Evolutionary conservation across 2,888 invertebrate species (phyloP).

Genomic region (Caradrina clavipalpis): DNA sequence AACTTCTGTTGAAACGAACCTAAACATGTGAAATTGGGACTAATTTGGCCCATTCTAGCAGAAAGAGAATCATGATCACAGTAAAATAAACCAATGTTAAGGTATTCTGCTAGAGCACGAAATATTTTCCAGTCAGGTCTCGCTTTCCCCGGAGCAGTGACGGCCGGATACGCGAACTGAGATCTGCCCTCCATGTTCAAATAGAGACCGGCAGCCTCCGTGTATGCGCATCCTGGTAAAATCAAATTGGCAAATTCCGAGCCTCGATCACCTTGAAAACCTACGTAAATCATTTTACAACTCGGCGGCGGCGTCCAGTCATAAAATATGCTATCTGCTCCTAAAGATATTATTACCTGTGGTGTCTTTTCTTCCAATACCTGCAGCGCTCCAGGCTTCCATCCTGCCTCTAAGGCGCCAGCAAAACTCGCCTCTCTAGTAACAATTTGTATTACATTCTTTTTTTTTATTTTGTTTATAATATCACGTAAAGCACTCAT

Average conservation of each 20-base stretch:
- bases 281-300: constrained; percentile 96
- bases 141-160: constrained; percentile 97
- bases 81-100: constrained; percentile 75
- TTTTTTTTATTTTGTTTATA: constrained; percentile 47
- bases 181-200: constrained; percentile 99
- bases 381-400: constrained; percentile 93
- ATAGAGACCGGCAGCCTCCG: constrained; percentile 98
- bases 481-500: constrained; percentile 70
- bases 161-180: constrained; percentile 96
- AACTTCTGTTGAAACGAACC: constrained; percentile 77
- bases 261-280: constrained; percentile 98
- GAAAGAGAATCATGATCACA: constrained; percentile 73
- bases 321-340: constrained; percentile 97
- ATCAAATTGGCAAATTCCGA: constrained; percentile 97
- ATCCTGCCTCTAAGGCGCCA: constrained; percentile 98
- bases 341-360: constrained; percentile 96
- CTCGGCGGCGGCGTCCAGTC: constrained; percentile 94
- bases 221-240: constrained; percentile 98
- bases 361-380: constrained; percentile 92
- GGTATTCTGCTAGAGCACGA: constrained; percentile 82
- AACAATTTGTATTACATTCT: constrained; percentile 95
- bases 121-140: constrained; percentile 99
- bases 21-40: constrained; percentile 78
- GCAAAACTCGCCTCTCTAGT: constrained; percentile 98
- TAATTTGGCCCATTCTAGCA: constrained; percentile 78